Conservation (phyloP, 2,888 invertebrate species). For the Agelastica alni region DNA sequence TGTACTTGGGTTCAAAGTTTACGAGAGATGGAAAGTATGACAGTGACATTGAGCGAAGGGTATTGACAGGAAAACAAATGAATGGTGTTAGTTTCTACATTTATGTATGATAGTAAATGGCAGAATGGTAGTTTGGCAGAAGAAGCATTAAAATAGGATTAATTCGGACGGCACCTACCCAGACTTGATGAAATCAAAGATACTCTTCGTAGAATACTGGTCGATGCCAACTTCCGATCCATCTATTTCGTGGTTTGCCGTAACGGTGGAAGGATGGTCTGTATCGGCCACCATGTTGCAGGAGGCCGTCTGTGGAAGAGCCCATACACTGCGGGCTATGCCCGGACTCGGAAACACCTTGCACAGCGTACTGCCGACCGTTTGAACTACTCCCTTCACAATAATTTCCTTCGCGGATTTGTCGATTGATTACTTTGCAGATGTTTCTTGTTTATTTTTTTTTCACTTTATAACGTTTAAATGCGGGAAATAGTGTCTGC, state of each 20-base stretch:
- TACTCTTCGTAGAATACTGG: conserved; percentile 65
- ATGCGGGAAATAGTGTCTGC: conserved; percentile 3
- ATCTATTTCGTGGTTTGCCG: conserved; percentile 58
- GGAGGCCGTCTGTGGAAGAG: conserved; percentile 78
- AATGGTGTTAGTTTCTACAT: too few relatives aligned
- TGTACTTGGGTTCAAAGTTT: too few relatives aligned
- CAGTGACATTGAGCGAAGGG: too few relatives aligned
- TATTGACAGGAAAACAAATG: too few relatives aligned
- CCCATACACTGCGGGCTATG: conserved; percentile 89
- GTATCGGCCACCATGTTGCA: conserved; percentile 78
- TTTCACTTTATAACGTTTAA: conserved; percentile 7
- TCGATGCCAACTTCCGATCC: conserved; percentile 56
- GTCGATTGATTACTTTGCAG: conserved; percentile 17
- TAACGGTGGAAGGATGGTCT: conserved; percentile 57
- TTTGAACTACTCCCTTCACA: conserved; percentile 9
- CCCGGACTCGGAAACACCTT: conserved; percentile 82
- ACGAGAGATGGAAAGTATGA: too few relatives aligned
- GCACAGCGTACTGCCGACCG: conserved; percentile 54
- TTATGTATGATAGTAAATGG: too few relatives aligned
- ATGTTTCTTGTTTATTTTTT: conserved; percentile 1
- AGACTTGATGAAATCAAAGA: conserved; percentile 84
- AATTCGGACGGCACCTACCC: conserved; percentile 71
- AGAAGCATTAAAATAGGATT: too few relatives aligned
- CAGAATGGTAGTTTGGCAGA: too few relatives aligned
- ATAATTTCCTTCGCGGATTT: neutral